Conservation (phyloP, 2,888 invertebrate species). For the Auanema sp. region DNA sequence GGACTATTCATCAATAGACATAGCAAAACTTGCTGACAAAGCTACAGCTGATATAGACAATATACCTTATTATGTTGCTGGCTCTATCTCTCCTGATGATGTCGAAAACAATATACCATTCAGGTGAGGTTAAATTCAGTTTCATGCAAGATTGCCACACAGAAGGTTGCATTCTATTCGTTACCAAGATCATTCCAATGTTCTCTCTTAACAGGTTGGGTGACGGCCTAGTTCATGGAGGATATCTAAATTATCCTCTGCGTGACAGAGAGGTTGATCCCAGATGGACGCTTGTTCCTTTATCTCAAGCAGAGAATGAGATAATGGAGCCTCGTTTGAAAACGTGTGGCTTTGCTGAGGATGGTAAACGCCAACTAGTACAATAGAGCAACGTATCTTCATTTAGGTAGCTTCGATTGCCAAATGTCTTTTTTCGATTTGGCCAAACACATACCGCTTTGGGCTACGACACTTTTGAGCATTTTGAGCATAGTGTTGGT, state of each 20-base stretch:
- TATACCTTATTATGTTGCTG: constrained; percentile 51
- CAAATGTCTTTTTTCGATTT: constrained; percentile 43
- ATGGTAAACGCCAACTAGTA: constrained; percentile 22
- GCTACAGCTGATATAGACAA: constrained; percentile 46
- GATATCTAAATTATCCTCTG: constrained; percentile 54
- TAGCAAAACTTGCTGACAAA: constrained; percentile 43
- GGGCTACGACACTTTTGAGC: constrained; percentile 25
- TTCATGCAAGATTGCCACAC: background rate
- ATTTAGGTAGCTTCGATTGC: constrained; percentile 41
- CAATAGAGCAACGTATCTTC: background rate
- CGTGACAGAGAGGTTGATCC: constrained; percentile 34
- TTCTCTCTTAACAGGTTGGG: constrained; percentile 38
- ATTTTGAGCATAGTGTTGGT: constrained; percentile 25
- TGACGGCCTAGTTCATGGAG: constrained; percentile 51
- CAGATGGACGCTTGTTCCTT: constrained; percentile 47
- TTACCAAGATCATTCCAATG: too few species aligned
- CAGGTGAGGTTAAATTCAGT: constrained; percentile 23
- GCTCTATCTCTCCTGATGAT: constrained; percentile 42
- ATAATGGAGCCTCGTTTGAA: constrained; percentile 47
- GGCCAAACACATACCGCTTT: constrained; percentile 28
- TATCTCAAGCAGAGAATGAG: constrained; percentile 46
- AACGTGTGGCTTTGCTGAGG: constrained; percentile 47
- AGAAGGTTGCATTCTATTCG: background rate
- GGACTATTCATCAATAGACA: constrained; percentile 44
- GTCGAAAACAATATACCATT: constrained; percentile 32